phyloP scores from a whole-genome alignment of 2,888 invertebrate species.

The Disparrhopalites patrizii region DNA sequence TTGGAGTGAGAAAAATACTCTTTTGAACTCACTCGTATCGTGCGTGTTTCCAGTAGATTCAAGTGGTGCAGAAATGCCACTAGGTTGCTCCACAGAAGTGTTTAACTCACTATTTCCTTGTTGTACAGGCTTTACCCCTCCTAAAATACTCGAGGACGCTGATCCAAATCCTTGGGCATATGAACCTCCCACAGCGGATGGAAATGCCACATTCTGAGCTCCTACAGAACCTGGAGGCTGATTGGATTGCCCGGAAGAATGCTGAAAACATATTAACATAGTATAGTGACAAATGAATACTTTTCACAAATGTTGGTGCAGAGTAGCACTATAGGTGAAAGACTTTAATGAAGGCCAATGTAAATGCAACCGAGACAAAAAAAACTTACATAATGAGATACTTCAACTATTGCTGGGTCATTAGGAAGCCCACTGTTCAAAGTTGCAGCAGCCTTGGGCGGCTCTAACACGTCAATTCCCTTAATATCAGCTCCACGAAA shows the following conservation, averaged over 20 bases:
- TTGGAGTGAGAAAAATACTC: too few species aligned
- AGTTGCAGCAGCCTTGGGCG: conserved; percentile 77
- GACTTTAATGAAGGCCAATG: too few species aligned
- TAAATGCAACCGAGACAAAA: too few species aligned
- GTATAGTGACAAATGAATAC: too few species aligned
- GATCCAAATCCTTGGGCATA: conserved; percentile 24
- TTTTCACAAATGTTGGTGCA: too few species aligned
- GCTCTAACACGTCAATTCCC: conserved; percentile 85
- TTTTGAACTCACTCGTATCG: conserved; percentile 32
- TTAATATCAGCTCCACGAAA: conserved; percentile 98
- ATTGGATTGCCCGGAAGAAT: conserved; percentile 21
- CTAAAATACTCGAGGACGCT: conserved; percentile 1
- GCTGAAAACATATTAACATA: background rate
- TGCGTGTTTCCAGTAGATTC: conserved; percentile 32
- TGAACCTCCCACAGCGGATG: background rate
- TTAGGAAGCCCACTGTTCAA: conserved; percentile 64
- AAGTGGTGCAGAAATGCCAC: conserved; percentile 34
- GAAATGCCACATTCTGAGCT: background rate
- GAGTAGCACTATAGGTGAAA: too few species aligned
- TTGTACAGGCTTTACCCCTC: conserved; percentile 15
- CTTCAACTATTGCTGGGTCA: conserved; percentile 96
- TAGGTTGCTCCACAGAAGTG: conserved; percentile 29
- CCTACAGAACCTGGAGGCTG: conserved; percentile 3
- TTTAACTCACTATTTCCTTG: conserved; percentile 34
- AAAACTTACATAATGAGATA: conserved; percentile 50